Evolutionary conservation across 2,797 vertebrate species (phyloP), one percentile per base, ranked within the genome.

Genomic region (Pangasius macronema): DNA sequence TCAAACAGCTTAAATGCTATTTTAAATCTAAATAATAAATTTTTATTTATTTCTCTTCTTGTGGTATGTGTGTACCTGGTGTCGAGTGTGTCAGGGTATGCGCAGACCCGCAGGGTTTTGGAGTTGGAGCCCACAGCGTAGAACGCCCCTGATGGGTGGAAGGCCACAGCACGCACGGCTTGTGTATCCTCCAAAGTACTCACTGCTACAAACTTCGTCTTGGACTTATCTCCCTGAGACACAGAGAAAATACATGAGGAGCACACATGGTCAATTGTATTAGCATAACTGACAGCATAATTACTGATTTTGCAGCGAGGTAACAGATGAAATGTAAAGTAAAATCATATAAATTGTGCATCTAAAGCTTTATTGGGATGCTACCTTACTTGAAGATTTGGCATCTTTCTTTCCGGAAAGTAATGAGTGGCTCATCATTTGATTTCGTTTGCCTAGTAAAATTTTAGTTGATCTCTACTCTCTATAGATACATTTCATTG

Each of bases 101-200:
- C 97, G 91, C 98, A 99, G 36, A 99, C 98, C 11, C 98, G 96
- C 63, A 99, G 94, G 2, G 97, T 99, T 95, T 99, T 99, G 73
- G 98, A 98, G 95, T 99, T 99, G 89, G 98, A 99, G 63, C 98
- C 98, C 72, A 98, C 97, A 36, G 98, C 98, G 73, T 99, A 99
- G 67, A 99, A 95, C 65, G 94, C 91, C 63, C 98, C 98, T 84
- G 96, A 96, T 22, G 98, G 98, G 94, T 99, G 98, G 92, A 99
- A 99, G 90, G 98, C 97, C 80, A 99, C 98, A 9, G 98, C 98
- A 90, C 98, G 97, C 61, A 99, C 95, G 79, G 98, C 98, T 92
- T 99, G 98, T 2, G 98, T 98, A 75, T 99, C 98, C 92, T 99
- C 98, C 88, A 99, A 91, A 68, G 96, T 96, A 86, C 96, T 97